These are phyloP conservation scores for Chironex yamaguchii DNA, from an alignment of 30 jellyfish, hydroid and myxozoan species.

Conservation along the genomic window DNA sequence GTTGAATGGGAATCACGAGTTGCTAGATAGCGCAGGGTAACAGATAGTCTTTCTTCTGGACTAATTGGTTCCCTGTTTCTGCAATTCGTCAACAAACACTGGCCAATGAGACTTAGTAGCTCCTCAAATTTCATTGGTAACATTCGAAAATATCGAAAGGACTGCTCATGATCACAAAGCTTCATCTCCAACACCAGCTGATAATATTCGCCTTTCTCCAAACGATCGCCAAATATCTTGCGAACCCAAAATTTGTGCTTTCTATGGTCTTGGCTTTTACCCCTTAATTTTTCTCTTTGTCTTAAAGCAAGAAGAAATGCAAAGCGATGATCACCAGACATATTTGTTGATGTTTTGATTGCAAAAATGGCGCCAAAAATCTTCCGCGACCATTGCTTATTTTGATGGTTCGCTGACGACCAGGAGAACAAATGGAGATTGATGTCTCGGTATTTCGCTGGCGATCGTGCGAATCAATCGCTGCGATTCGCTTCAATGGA, in stretches of 20 bases:
- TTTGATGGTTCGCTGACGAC: too few species aligned
- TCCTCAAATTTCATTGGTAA: slow-evolving; percentile 28
- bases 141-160: slow-evolving; percentile 35
- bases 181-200: slow-evolving; percentile 50
- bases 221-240: slow-evolving; percentile 11
- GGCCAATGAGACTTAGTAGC: slow-evolving; percentile 45
- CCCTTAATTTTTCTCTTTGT: too few species aligned
- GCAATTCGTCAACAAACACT: slow-evolving; percentile 11
- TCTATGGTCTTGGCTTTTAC: too few species aligned
- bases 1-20: slow-evolving; percentile 79
- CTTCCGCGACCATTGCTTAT: too few species aligned
- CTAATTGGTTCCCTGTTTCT: slow-evolving; percentile 53
- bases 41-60: slow-evolving; percentile 72
- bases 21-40: slow-evolving; percentile 66
- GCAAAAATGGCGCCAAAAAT: too few species aligned
- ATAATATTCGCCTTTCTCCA: slow-evolving; percentile 57
- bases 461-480: too few species aligned
- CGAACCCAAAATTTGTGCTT: slow-evolving; percentile 49
- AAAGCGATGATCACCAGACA: too few species aligned
- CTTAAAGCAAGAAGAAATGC: too few species aligned
- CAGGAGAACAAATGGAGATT: too few species aligned
- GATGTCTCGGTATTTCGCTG: too few species aligned
- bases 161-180: slow-evolving; percentile 43
- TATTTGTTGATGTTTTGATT: too few species aligned
- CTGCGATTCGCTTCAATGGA: too few species aligned